These are phyloP conservation scores for Heliconius congener DNA, from an alignment of 1,140 invertebrate genomes.

Conservation along the genomic window DNA sequence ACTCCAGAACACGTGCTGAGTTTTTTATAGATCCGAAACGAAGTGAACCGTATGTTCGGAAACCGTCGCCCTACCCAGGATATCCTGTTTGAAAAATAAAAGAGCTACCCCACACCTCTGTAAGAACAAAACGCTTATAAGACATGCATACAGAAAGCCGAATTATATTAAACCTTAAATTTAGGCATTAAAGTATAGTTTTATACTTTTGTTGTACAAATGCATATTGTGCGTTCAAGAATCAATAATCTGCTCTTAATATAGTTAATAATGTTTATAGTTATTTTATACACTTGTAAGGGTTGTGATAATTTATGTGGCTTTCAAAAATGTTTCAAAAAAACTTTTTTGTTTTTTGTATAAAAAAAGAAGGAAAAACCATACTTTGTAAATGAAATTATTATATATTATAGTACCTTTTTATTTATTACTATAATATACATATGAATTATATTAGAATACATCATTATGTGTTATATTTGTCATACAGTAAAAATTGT, in stretches of 20 bases:
- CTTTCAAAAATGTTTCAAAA: neutral
- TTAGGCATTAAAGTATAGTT: neutral
- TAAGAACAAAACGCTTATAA: slow-evolving; percentile 44
- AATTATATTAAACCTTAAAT: slow-evolving; percentile 1
- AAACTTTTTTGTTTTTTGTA: neutral
- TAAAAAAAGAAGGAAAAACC: neutral
- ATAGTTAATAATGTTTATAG: slow-evolving; percentile 13
- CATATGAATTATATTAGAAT: neutral
- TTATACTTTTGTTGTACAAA: neutral
- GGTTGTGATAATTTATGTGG: neutral
- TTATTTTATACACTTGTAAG: slow-evolving; percentile 20
- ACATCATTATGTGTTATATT: no score
- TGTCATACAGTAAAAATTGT: neutral
- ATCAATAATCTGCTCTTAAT: slow-evolving; percentile 36
- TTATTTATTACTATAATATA: neutral
- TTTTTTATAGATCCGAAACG: slow-evolving; percentile 47
- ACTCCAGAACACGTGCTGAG: slow-evolving; percentile 42
- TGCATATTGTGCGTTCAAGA: slow-evolving; percentile 26
- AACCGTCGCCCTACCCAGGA: slow-evolving; percentile 68
- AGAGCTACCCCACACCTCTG: slow-evolving; percentile 74
- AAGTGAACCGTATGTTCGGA: slow-evolving; percentile 73
- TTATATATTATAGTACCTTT: neutral
- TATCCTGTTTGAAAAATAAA: slow-evolving; percentile 81
- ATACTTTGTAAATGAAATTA: neutral
- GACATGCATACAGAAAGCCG: neutral